phyloP scores from a whole-genome alignment of 2,113 vertebrate genomes.

The Probosciger aterrimus region DNA sequence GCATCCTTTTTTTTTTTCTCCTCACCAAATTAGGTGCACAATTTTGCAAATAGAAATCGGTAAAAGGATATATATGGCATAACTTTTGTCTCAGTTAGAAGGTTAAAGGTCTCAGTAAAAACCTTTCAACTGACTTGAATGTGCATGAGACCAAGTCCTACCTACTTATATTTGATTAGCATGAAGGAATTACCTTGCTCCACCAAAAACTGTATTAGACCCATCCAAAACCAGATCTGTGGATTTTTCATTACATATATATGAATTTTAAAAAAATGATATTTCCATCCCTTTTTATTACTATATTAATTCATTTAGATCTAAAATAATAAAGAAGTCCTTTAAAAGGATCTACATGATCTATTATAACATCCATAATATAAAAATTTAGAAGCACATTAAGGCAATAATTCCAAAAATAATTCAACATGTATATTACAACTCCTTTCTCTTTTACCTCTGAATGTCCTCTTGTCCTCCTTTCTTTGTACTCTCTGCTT shows the following conservation, averaged over 20 bases:
- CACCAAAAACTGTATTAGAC: not conserved
- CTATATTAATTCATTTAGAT: constrained; percentile 34
- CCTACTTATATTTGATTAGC: not conserved
- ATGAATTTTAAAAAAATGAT: not conserved
- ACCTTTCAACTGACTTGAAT: not conserved
- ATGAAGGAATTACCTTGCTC: not conserved
- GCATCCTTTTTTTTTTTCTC: not conserved
- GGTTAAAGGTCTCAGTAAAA: not conserved
- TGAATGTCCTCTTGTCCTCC: not conserved
- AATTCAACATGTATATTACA: not conserved
- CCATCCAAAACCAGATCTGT: not conserved
- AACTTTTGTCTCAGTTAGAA: not conserved
- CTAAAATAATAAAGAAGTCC: constrained; percentile 50
- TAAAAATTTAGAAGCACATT: constrained; percentile 18
- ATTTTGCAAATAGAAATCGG: not conserved
- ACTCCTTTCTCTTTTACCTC: not conserved
- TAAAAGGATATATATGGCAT: not conserved
- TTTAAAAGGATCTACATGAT: constrained; percentile 30
- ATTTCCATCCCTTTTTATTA: constrained; percentile 37
- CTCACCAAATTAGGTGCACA: not conserved
- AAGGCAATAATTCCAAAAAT: not conserved
- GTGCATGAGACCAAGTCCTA: not conserved
- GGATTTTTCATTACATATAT: not conserved
- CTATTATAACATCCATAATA: not conserved
- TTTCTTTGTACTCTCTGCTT: not conserved